Base-by-base conservation (phyloP, 2,888 invertebrate genomes). In the Erpobdella octoculata region DNA sequence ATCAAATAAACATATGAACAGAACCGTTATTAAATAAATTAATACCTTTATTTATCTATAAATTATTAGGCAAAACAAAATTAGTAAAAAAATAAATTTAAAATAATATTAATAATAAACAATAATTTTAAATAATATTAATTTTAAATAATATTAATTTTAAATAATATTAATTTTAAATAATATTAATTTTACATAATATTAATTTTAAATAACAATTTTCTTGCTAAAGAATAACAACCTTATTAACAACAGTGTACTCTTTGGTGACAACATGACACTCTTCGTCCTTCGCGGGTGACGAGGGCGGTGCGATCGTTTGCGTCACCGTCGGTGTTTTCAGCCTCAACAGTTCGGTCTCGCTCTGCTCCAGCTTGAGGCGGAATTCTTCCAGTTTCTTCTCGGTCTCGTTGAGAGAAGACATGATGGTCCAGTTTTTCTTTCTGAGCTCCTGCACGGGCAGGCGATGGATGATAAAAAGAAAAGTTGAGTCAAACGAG, bases 191-290 rank as follows among this genome's bases (percentile, higher is more conserved):
- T n/a, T n/a, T n/a, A n/a, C n/a, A n/a, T n/a, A n/a, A n/a, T n/a
- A n/a, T n/a, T n/a, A n/a, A n/a, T n/a, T n/a, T n/a, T n/a, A n/a
- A n/a, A n/a, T n/a, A n/a, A n/a, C n/a, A n/a, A n/a, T n/a, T n/a
- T n/a, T n/a, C n/a, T n/a, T n/a, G n/a, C n/a, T n/a, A n/a, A n/a
- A n/a, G n/a, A n/a, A n/a, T n/a, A n/a, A n/a, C n/a, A n/a, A 69
- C 69, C 69, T 69, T 31, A 33, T 69, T 69, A 18, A 69, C 58
- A n/a, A 69, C 53, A 18, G 69, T 69, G 35, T 62, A 62, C 62
- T 62, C 62, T 31, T 35, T 62, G 31, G 31, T 62, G n/a, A 62
- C 62, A 35, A 31, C 35, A 41, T n/a, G 12, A 41, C 46, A 41
- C 33, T 65, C 36, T 21, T n/a, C 66, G 21, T 48, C 25, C 6